Percentiles rank a stretch among this genome's conserved stretches.
Evolutionary conservation across 2,888 invertebrate genomes (phyloP).

Genomic region (Mythimna ferrago): DNA sequence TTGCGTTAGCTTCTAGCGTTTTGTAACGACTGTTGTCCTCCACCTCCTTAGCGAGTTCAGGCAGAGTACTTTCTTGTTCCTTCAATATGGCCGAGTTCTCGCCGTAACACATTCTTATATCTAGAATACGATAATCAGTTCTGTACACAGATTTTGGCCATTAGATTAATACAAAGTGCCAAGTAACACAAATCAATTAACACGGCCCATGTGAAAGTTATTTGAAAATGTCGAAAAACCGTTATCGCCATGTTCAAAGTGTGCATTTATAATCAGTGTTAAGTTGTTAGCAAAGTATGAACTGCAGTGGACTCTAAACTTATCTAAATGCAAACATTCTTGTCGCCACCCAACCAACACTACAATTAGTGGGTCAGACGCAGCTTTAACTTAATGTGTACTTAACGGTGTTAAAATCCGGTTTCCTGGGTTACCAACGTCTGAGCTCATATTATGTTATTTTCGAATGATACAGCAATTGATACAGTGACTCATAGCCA

Average conservation of each 20-base stretch:
- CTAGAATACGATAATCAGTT: slow-evolving; percentile 67
- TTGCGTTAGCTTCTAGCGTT: slow-evolving; percentile 86
- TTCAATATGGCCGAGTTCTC: slow-evolving; percentile 65
- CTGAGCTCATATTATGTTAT: slow-evolving; percentile 64
- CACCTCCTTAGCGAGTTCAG: slow-evolving; percentile 82
- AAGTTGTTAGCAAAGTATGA: slow-evolving; percentile 68
- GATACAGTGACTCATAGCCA: slow-evolving; percentile 68
- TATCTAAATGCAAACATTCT: slow-evolving; percentile 80
- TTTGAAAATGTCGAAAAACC: slow-evolving; percentile 64
- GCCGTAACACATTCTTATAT: slow-evolving; percentile 71
- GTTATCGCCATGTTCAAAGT: slow-evolving; percentile 72
- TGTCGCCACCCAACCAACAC: slow-evolving; percentile 65
- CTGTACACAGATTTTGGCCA: slow-evolving; percentile 36
- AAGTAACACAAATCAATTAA: slow-evolving; percentile 63
- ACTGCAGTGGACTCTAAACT: slow-evolving; percentile 69
- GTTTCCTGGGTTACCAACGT: slow-evolving; percentile 73
- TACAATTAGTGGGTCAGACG: slow-evolving; percentile 83
- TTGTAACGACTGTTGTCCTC: slow-evolving; percentile 89
- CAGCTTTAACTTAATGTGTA: slow-evolving; percentile 77
- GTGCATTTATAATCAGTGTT: slow-evolving; percentile 58
- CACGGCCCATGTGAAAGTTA: slow-evolving; percentile 68
- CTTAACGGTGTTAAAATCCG: slow-evolving; percentile 85
- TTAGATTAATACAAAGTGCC: slow-evolving; percentile 46
- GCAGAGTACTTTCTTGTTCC: slow-evolving; percentile 72
- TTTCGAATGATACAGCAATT: slow-evolving; percentile 64